Conservation (phyloP, 2,797 vertebrate genomes). For the Echiichthys vipera region DNA sequence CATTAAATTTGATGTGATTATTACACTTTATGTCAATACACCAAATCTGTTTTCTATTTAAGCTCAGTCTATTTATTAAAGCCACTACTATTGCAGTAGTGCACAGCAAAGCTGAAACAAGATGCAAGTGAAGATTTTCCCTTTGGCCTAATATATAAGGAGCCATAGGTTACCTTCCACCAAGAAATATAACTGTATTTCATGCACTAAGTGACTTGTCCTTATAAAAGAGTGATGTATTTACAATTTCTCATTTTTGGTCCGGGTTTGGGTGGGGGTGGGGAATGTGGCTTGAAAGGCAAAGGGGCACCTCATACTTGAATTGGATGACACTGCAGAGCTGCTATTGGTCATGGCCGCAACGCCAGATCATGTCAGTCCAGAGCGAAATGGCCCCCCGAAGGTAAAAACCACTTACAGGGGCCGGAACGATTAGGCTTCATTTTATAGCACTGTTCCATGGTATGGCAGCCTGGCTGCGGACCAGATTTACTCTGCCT, state of each 20-base stretch:
- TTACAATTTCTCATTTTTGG: constrained; percentile 55
- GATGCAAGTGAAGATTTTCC: constrained; percentile 26
- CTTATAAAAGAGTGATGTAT: constrained; percentile 61
- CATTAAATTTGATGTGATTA: neutral
- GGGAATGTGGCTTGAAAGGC: constrained; percentile 51
- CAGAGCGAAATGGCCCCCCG: constrained; percentile 57
- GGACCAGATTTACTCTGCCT: constrained; percentile 64
- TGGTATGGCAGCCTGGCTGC: constrained; percentile 45
- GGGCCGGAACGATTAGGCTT: constrained; percentile 64
- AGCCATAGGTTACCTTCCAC: constrained; percentile 37
- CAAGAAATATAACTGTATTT: constrained; percentile 48
- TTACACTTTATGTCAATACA: neutral
- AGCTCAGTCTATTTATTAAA: neutral
- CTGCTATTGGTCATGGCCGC: constrained; percentile 41
- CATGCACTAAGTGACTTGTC: constrained; percentile 54
- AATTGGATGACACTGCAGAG: constrained; percentile 53
- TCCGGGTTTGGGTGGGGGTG: constrained; percentile 13
- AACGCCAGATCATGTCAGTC: constrained; percentile 55
- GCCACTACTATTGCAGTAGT: neutral
- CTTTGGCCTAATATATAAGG: constrained; percentile 19
- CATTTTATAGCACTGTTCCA: constrained; percentile 66
- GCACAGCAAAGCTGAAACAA: constrained; percentile 6
- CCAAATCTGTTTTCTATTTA: neutral
- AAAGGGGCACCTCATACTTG: constrained; percentile 10
- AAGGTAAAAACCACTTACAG: constrained; percentile 68